A percentile compares a stretch with the other conserved stretches of the same genome.
Conservation (phyloP, 2,797 vertebrate species). For the Somateria mollissima region DNA sequence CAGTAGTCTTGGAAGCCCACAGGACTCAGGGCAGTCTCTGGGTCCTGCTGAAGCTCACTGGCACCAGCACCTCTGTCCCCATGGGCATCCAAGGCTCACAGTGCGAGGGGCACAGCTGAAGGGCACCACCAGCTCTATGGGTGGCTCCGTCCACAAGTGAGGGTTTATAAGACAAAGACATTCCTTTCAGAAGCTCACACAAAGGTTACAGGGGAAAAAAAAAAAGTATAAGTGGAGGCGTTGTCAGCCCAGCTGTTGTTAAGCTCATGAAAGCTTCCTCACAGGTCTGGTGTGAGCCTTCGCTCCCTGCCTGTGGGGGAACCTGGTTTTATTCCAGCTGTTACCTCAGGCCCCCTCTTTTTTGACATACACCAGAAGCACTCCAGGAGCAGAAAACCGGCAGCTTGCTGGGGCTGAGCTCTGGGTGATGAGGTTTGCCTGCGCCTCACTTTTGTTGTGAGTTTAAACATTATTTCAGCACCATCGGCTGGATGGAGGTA, state of each 20-base stretch:
- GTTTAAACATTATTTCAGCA: not conserved
- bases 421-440: not conserved
- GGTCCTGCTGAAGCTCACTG: not conserved
- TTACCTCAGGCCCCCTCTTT: not conserved
- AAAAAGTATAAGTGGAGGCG: not conserved
- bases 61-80: not conserved
- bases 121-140: not conserved
- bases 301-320: not conserved
- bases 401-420: not conserved
- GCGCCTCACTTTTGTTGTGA: accelerated
- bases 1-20: accelerated
- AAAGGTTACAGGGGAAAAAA: not conserved
- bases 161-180: not conserved
- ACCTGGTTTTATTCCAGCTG: not conserved
- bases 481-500: not conserved
- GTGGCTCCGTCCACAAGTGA: not conserved
- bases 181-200: conserved; percentile 2
- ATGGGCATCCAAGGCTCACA: not conserved
- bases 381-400: not conserved
- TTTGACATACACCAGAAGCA: not conserved
- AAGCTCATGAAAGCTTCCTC: not conserved
- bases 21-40: accelerated
- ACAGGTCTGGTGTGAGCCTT: not conserved
- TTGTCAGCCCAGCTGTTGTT: not conserved
- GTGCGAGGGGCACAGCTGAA: not conserved